Evolutionary conservation across 2,888 invertebrate genomes (phyloP), one percentile per base, ranked within the genome.

Genomic region (Mythimna impura): DNA sequence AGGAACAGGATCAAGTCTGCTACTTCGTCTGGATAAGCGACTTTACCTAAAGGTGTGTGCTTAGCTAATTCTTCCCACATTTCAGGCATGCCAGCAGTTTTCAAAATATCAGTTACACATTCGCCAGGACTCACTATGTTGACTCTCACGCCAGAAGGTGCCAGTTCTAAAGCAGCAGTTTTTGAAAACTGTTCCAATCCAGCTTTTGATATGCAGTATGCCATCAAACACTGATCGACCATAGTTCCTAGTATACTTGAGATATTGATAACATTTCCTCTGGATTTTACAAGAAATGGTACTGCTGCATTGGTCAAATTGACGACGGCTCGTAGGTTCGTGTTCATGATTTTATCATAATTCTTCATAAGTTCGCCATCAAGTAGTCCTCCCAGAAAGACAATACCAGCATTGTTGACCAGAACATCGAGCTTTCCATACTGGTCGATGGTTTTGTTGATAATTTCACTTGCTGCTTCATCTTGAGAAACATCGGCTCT

Each of bases 101-200:
- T 62, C 25, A 78, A 61, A 54, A 80, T 73, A 52, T 82, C 62
- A 14, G 80, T 80, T 6, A 63, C 97, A 1, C 97, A 96, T 0
- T 98, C 97, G n/a, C 98, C 98, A 55, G 98, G 98, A 88, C 97
- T 97, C 1, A 98, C 97, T 67, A 97, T 94, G 89, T 98, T 98
- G 0, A 97, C 97, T 66, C 98, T 93, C 1, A 98, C 97, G n/a
- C 90, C 94, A 84, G 96, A 94, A 0, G 91, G 74, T 67, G 96
- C 97, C 20, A 97, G 89, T 86, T 97, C 98, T 62, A 98, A 90
- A 10, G 98, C 98, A 20, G 97, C 93, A 87, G 97, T 97, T 81
- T 97, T 94, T 0, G 98, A 98, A 80, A 98, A 96, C 86, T 98
- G 98, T 90, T 98, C 98, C 9, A 80, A 52, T 2, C 80, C 80